A percentile compares a stretch with the other conserved stretches of the same genome.
Evolutionary conservation across 2,797 vertebrate species (phyloP).

Genomic region (Psittacula derbiana): DNA sequence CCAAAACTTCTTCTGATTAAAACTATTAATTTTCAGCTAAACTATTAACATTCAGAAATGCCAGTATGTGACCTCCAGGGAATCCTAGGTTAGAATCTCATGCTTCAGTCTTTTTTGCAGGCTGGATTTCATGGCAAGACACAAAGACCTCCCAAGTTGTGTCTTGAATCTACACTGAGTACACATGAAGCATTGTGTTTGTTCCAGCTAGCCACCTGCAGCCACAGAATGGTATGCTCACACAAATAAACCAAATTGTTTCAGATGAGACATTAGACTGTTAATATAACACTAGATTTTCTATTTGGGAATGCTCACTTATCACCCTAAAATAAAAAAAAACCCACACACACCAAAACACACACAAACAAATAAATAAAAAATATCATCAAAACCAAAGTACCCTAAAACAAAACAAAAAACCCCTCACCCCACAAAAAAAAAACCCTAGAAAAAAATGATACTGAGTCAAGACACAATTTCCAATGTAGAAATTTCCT

Average conservation of each 20-base stretch:
- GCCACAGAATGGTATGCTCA: neutral
- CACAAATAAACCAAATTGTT: neutral
- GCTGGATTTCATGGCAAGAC: neutral
- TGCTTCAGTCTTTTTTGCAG: neutral
- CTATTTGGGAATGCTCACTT: neutral
- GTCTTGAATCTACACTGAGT: neutral
- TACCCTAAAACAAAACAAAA: neutral
- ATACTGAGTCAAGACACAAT: neutral
- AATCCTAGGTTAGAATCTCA: neutral
- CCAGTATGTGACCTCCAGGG: neutral
- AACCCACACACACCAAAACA: too few relatives aligned
- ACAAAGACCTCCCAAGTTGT: neutral
- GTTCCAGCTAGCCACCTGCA: constrained; percentile 9
- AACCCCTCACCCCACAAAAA: neutral
- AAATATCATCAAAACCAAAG: fast-evolving
- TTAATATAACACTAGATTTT: neutral
- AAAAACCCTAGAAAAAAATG: neutral
- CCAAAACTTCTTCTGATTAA: neutral
- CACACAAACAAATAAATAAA: neutral
- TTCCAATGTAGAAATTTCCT: neutral
- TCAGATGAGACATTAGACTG: neutral
- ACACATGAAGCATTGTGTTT: neutral
- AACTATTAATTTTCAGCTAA: neutral
- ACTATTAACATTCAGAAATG: neutral
- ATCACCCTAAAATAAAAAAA: neutral